phyloP scores from a whole-genome alignment of 2,797 vertebrate genomes.

The Phrynocephalus guinanensis region DNA sequence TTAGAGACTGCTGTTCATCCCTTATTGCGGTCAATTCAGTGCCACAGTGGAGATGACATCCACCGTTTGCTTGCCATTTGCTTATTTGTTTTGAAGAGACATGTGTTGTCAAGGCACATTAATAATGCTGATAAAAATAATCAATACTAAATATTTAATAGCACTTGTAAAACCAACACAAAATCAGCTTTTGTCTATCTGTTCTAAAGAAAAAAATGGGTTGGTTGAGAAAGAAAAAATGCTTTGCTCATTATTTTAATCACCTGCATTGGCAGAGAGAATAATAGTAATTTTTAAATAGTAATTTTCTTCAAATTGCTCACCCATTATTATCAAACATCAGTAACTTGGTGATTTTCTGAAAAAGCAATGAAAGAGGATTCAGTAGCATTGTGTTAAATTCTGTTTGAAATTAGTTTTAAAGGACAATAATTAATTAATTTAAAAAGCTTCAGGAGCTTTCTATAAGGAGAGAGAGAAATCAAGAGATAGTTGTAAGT shows the following conservation, averaged over 20 bases:
- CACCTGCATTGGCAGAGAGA: not conserved
- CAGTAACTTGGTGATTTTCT: not conserved
- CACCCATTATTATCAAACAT: not conserved
- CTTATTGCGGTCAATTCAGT: not conserved
- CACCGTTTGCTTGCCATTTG: not conserved
- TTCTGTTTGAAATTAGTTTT: not conserved
- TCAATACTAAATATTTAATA: not conserved
- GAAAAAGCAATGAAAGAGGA: no score
- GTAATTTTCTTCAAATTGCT: not conserved
- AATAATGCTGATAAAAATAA: not conserved
- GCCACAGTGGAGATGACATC: slow-evolving; percentile 30
- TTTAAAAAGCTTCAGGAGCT: not conserved
- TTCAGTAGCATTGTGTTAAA: not conserved
- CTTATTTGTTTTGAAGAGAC: not conserved
- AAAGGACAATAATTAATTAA: not conserved
- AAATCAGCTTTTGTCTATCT: not conserved
- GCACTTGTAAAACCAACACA: not conserved
- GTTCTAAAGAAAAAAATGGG: not conserved
- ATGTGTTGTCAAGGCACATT: not conserved
- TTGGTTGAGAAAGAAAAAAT: not conserved
- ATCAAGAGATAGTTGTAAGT: not conserved
- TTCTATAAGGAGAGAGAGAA: not conserved
- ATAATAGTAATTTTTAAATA: not conserved
- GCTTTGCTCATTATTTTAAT: not conserved
- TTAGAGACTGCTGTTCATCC: slow-evolving; percentile 38